phyloP scores from a whole-genome alignment of 2,797 vertebrate genomes.

The Eidolon dupreanum region DNA sequence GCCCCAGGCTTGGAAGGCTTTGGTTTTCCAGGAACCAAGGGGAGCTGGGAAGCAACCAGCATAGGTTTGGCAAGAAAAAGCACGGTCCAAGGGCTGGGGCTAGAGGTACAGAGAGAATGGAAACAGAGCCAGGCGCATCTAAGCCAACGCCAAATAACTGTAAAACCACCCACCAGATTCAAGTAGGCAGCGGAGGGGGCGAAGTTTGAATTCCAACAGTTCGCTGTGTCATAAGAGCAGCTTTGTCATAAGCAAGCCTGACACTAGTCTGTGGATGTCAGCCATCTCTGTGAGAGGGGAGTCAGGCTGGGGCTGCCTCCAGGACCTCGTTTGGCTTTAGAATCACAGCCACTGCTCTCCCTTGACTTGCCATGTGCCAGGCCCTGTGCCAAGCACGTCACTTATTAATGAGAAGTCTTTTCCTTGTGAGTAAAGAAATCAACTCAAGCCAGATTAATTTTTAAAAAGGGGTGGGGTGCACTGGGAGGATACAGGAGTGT shows the following conservation, averaged over 20 bases:
- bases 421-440: conserved; percentile 1
- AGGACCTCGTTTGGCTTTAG: not conserved
- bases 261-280: not conserved
- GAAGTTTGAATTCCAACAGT: not conserved
- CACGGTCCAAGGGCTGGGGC: not conserved
- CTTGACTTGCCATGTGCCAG: not conserved
- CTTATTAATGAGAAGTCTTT: not conserved
- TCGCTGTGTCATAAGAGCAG: not conserved
- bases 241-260: not conserved
- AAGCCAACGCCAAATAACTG: not conserved
- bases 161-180: not conserved
- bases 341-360: not conserved
- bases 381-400: not conserved
- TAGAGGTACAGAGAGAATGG: not conserved
- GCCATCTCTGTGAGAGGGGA: not conserved
- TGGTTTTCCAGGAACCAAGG: not conserved
- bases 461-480: not conserved
- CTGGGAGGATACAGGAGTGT: not conserved
- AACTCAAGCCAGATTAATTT: not conserved
- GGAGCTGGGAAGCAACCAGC: not conserved
- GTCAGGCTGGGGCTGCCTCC: not conserved
- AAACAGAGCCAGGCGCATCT: not conserved
- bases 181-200: not conserved
- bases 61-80: not conserved
- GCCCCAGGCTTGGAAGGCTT: not conserved